A percentile compares a stretch with the other conserved stretches of the same genome.
Evolutionary conservation across 2,797 vertebrate genomes (phyloP).

Genomic region (Syngnathus rostellatus): DNA sequence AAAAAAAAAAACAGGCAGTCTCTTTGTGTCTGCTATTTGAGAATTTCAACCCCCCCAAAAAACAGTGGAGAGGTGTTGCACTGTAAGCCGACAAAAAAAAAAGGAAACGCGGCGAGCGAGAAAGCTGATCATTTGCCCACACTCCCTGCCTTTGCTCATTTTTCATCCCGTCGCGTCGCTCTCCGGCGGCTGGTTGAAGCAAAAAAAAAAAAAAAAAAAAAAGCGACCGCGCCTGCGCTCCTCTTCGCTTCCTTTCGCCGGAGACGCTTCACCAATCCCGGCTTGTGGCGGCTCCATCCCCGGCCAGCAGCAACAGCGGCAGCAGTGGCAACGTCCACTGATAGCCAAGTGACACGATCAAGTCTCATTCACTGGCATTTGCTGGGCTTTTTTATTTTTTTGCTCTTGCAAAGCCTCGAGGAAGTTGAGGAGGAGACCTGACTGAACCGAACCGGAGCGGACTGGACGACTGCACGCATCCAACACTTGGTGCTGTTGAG

Average conservation of each 20-base stretch:
- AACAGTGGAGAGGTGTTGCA: not conserved
- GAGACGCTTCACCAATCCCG: slow-evolving; percentile 62
- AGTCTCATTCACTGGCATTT: not conserved
- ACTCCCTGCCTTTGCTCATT: slow-evolving; percentile 68
- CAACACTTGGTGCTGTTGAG: slow-evolving; percentile 52
- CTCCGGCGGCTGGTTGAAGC: slow-evolving; percentile 38
- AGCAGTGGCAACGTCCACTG: slow-evolving; percentile 36
- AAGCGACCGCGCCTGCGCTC: slow-evolving; percentile 68
- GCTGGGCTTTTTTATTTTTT: not conserved
- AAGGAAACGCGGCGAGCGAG: slow-evolving; percentile 5
- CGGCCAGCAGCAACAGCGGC: slow-evolving; percentile 35
- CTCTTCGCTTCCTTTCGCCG: slow-evolving; percentile 44
- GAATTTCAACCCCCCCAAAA: not conserved
- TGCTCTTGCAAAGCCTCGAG: slow-evolving; percentile 43
- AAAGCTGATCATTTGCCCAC: slow-evolving; percentile 65
- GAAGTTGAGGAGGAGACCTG: slow-evolving; percentile 57
- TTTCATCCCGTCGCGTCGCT: slow-evolving; percentile 52
- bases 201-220: too few species aligned
- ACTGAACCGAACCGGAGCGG: slow-evolving; percentile 37
- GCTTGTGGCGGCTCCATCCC: slow-evolving; percentile 59
- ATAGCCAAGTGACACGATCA: slow-evolving; percentile 51
- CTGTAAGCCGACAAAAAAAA: slow-evolving; percentile 8
- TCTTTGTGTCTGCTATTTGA: slow-evolving; percentile 19
- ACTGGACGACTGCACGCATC: slow-evolving; percentile 39
- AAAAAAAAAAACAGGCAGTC: not conserved